These are phyloP conservation scores for Zaprionus ghesquierei DNA, from an alignment of 1,140 invertebrate genomes.

Conservation along the genomic window DNA sequence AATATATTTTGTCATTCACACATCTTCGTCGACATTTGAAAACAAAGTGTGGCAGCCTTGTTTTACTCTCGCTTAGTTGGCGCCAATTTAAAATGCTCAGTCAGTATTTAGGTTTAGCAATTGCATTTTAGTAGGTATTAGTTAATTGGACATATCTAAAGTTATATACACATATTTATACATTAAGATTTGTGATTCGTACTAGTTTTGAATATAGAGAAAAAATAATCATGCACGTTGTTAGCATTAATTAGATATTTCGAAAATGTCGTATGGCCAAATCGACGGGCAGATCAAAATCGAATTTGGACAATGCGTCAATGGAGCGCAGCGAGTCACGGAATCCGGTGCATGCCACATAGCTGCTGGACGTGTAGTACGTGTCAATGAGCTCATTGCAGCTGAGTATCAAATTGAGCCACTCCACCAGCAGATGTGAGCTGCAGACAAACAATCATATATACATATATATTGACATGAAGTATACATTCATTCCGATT, in stretches of 20 bases:
- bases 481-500: not conserved
- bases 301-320: constrained; percentile 92
- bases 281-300: constrained; percentile 97
- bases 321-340: constrained; percentile 96
- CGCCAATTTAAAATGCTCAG: not conserved
- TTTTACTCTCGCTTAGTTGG: not conserved
- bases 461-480: constrained; percentile 4
- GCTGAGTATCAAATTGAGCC: constrained; percentile 96
- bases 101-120: constrained; percentile 55
- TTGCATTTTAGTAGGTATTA: constrained; percentile 56
- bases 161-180: constrained; percentile 77
- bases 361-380: constrained; percentile 97
- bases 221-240: not conserved
- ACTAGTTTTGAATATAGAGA: constrained; percentile 31
- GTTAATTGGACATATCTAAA: constrained; percentile 76
- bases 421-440: constrained; percentile 94
- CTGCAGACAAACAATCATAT: constrained; percentile 83
- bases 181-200: constrained; percentile 43
- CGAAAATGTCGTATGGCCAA: constrained; percentile 97
- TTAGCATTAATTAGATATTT: constrained; percentile 88
- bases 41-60: not conserved
- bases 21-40: not conserved
- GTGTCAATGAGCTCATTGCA: constrained; percentile 93
- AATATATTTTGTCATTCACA: not conserved
- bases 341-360: constrained; percentile 97